These are phyloP conservation scores for Cheilosia impressa DNA, from an alignment of 2,888 invertebrate species.

Conservation along the genomic window DNA sequence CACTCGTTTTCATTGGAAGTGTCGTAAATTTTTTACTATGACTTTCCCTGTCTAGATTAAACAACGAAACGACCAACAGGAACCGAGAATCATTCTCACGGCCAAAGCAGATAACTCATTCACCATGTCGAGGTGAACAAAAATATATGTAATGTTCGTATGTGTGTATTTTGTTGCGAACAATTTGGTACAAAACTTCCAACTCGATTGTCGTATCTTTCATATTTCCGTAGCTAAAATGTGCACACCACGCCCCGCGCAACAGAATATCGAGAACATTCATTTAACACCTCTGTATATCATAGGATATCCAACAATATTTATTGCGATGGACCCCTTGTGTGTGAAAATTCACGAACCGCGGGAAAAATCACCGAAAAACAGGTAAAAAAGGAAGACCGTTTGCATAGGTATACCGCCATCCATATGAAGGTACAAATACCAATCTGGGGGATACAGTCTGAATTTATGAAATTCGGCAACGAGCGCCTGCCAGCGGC, in stretches of 20 bases:
- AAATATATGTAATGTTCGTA: background rate
- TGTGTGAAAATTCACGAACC: slow-evolving; percentile 42
- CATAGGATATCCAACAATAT: slow-evolving; percentile 72
- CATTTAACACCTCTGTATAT: slow-evolving; percentile 73
- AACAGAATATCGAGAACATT: slow-evolving; percentile 68
- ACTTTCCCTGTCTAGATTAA: slow-evolving; percentile 61
- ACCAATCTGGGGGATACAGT: slow-evolving; percentile 13
- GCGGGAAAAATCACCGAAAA: slow-evolving; percentile 25
- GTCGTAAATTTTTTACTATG: slow-evolving; percentile 58
- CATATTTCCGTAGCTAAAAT: slow-evolving; percentile 18
- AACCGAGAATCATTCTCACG: slow-evolving; percentile 33
- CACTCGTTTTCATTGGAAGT: slow-evolving; percentile 12
- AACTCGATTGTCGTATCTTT: slow-evolving; percentile 33
- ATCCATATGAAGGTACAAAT: slow-evolving; percentile 8
- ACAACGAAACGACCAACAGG: slow-evolving; percentile 31
- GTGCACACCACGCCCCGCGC: background rate
- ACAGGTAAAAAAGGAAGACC: slow-evolving; percentile 1
- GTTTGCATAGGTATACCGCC: background rate
- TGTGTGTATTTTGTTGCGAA: background rate
- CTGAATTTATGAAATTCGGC: slow-evolving; percentile 46
- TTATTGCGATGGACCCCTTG: slow-evolving; percentile 61
- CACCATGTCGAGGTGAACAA: background rate
- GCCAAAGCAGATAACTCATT: slow-evolving; percentile 59
- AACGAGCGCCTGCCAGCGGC: background rate
- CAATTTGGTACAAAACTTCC: slow-evolving; percentile 43